These are phyloP conservation scores for Tineola bisselliella DNA, from an alignment of 2,888 invertebrate genomes.

Conservation along the genomic window DNA sequence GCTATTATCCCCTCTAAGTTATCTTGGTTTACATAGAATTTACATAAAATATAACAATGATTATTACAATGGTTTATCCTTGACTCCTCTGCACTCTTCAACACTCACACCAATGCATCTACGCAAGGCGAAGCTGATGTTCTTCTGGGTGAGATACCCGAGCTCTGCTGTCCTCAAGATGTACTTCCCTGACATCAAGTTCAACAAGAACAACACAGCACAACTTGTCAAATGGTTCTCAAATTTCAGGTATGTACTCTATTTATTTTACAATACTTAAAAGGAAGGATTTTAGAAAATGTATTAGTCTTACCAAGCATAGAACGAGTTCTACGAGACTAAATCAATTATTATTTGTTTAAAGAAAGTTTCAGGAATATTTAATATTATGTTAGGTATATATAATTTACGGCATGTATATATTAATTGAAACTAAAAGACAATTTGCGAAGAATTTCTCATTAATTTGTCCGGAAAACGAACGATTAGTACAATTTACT, in stretches of 20 bases:
- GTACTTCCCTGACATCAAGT: constrained; percentile 99
- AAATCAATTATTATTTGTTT: too few relatives aligned
- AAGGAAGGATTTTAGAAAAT: too few relatives aligned
- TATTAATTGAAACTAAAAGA: neutral
- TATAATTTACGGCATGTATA: too few relatives aligned
- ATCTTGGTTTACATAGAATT: neutral
- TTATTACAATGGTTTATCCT: constrained; percentile 43
- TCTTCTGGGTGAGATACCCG: constrained; percentile 99
- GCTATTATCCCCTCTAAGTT: constrained; percentile 1
- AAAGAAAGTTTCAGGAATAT: too few relatives aligned
- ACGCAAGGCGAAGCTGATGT: constrained; percentile 99
- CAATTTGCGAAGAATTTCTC: neutral
- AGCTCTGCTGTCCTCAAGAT: constrained; percentile 99
- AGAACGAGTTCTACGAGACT: too few relatives aligned
- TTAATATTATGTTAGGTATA: too few relatives aligned
- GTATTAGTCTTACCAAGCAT: too few relatives aligned
- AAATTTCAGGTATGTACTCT: constrained; percentile 95
- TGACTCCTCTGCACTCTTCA: constrained; percentile 91
- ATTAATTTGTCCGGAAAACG: constrained; percentile 16
- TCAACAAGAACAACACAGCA: constrained; percentile 99
- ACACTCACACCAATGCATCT: constrained; percentile 99
- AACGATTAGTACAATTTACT: constrained; percentile 37
- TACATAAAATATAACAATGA: too few relatives aligned
- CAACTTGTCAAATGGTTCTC: constrained; percentile 99
- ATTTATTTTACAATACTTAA: too few relatives aligned